Base-by-base conservation (phyloP, 2,797 vertebrate genomes). In the Crotalus adamanteus region DNA sequence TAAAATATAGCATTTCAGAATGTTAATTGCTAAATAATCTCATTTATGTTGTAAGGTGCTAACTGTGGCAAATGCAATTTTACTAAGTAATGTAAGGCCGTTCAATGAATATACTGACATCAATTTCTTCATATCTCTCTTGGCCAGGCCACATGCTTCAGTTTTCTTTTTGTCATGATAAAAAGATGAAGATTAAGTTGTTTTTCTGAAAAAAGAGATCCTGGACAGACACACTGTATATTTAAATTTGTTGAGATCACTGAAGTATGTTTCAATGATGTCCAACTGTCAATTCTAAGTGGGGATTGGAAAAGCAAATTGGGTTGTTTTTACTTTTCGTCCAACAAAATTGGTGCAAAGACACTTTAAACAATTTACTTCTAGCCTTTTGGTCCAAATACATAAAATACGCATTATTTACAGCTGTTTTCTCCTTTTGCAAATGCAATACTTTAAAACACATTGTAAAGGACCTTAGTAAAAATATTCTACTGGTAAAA, bases 361-460 rank as follows among this genome's bases (percentile, higher is more conserved):
- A 63, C 96, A 97, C 96, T 97, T 97, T 87, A 96, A 96, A 96
- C 97, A 96, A 97, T 95, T 97, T 96, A 96, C 93, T 96, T 96
- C 92, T 96, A 98, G 96, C 95, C 95, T 98, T 98, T 98, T 98
- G 97, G 98, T 98, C 97, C 97, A 97, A 97, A 97, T 97, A 98
- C 98, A 97, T 97, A 98, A 98, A 98, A 98, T 98, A 97, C 97
- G 98, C 98, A 97, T 92, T 98, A 98, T 98, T 97, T 98, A 98
- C 98, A 98, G 98, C 98, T 96, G 95, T 97, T 98, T 97, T 95
- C 94, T 97, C 93, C 93, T 97, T 97, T 96, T 97, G 96, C 97
- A 98, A 98, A 98, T 98, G 97, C 97, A 98, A 98, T 97, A 97
- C 97, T 98, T 98, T 98, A 98, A 98, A 98, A 98, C 97, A 98